Conservation (phyloP, 2,888 invertebrate genomes). For the Danaus chrysippus region DNA sequence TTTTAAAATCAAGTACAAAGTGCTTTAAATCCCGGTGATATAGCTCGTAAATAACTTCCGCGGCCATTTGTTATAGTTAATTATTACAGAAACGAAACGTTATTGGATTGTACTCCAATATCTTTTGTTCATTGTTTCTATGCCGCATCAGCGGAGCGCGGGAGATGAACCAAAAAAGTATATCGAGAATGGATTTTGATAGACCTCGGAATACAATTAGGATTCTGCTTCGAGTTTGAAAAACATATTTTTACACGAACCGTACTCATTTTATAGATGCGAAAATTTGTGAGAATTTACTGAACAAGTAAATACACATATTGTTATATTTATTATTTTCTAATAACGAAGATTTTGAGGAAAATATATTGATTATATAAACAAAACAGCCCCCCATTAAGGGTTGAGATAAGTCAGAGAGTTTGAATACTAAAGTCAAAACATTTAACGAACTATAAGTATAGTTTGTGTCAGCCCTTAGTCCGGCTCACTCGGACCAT, state of each 20-base stretch:
- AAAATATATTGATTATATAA: too few species aligned
- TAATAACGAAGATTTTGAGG: too few species aligned
- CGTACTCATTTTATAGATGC: too few species aligned
- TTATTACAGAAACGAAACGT: slow-evolving; percentile 3
- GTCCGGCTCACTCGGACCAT: slow-evolving; percentile 11
- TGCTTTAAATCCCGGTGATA: not conserved
- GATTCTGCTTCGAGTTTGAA: not conserved
- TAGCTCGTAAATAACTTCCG: slow-evolving; percentile 1
- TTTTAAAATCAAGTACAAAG: not conserved
- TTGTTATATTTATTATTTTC: too few species aligned
- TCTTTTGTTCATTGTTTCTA: slow-evolving; percentile 6
- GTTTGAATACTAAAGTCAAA: too few species aligned
- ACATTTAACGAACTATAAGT: too few species aligned
- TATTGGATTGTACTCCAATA: slow-evolving; percentile 2
- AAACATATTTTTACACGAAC: too few species aligned
- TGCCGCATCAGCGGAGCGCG: not conserved
- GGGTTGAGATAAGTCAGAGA: too few species aligned
- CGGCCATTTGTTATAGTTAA: slow-evolving; percentile 6
- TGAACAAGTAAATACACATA: too few species aligned
- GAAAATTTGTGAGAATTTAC: too few species aligned
- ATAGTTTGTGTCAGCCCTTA: not conserved
- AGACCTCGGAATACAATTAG: not conserved
- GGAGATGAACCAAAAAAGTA: not conserved
- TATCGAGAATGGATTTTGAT: not conserved
- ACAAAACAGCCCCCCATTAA: too few species aligned